Evolutionary conservation across 2,888 invertebrate genomes (phyloP).

Genomic region (Autographa pulchrina): DNA sequence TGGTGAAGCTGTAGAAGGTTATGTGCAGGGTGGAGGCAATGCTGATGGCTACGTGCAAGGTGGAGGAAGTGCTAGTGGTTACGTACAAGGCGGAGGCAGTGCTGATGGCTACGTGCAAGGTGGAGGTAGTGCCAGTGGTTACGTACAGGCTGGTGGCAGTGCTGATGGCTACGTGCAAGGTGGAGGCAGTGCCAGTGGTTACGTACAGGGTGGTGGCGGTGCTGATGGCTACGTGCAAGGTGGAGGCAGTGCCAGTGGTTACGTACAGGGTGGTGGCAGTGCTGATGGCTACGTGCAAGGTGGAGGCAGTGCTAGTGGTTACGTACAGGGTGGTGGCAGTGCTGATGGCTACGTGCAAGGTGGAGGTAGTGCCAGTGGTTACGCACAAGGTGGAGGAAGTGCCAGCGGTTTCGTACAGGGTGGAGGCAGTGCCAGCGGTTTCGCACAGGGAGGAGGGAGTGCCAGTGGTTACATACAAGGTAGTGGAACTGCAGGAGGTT

Average conservation of each 20-base stretch:
- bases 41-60: conserved; percentile 1
- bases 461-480: background rate
- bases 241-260: background rate
- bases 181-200: background rate
- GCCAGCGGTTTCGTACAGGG: background rate
- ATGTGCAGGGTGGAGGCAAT: conserved; percentile 1
- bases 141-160: background rate
- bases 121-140: background rate
- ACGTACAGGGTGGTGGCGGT: background rate
- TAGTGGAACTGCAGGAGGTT: background rate
- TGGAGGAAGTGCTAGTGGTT: background rate
- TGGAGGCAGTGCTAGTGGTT: background rate
- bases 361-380: background rate
- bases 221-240: conserved; percentile 7
- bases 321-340: conserved; percentile 5
- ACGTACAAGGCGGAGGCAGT: background rate
- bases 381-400: background rate
- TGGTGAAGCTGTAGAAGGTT: background rate
- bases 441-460: background rate
- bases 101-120: background rate
- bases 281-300: conserved; percentile 7
- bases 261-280: conserved; percentile 3
- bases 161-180: background rate
- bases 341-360: background rate
- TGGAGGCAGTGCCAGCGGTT: background rate